These are phyloP conservation scores for Macrocentrus cingulum DNA, from an alignment of 1,140 invertebrate species.

Conservation along the genomic window DNA sequence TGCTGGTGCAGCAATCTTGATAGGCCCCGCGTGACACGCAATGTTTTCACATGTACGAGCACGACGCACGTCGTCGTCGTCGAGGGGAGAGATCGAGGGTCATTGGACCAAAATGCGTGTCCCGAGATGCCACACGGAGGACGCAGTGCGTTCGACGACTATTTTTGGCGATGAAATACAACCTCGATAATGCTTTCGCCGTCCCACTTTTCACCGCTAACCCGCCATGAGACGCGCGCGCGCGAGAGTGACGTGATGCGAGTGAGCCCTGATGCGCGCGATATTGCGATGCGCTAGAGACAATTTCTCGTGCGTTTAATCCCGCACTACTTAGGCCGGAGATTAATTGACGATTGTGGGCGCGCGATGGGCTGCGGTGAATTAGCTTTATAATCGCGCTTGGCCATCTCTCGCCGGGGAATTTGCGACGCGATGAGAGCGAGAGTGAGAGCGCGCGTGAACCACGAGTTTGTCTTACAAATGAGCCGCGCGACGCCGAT, in stretches of 20 bases:
- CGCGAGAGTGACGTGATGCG: too few species aligned
- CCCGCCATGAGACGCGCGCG: too few species aligned
- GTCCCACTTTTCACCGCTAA: constrained; percentile 10
- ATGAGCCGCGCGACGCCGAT: constrained; percentile 55
- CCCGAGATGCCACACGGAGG: constrained; percentile 30
- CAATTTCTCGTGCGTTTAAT: constrained; percentile 23
- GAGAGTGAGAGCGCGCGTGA: constrained; percentile 26
- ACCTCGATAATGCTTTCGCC: constrained; percentile 27
- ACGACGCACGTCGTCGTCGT: constrained; percentile 29
- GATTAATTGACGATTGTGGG: constrained; percentile 52
- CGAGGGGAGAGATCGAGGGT: constrained; percentile 33
- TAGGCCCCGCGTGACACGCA: constrained; percentile 18
- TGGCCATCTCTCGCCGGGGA: constrained; percentile 18
- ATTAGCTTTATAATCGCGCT: constrained; percentile 31
- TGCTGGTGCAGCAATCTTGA: constrained; percentile 1
- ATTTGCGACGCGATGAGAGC: constrained; percentile 18
- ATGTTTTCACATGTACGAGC: constrained; percentile 43
- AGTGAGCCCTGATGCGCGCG: constrained; percentile 9
- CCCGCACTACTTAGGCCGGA: constrained; percentile 44
- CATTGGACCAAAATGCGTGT: constrained; percentile 53
- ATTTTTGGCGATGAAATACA: constrained; percentile 51
- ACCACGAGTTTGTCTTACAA: constrained; percentile 54
- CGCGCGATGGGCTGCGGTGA: constrained; percentile 46
- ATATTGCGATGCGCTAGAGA: constrained; percentile 8
- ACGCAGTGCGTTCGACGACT: constrained; percentile 45